Base-by-base conservation (phyloP, 2,113 vertebrate species). In the Crypturellus undulatus region DNA sequence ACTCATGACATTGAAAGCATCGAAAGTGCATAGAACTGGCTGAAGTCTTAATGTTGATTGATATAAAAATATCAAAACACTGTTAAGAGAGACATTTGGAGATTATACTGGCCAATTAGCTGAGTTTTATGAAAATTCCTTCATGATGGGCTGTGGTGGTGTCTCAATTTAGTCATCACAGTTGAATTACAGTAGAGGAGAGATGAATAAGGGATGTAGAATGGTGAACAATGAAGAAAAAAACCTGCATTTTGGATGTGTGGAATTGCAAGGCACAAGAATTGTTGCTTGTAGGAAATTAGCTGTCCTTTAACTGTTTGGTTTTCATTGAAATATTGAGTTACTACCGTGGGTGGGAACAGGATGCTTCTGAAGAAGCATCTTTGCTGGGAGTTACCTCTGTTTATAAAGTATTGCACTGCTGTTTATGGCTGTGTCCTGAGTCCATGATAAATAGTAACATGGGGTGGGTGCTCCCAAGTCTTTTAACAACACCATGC, bases 61-160 rank as follows among this genome's bases (percentile, higher is more conserved):
- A n/a, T 87, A n/a, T 18, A 51, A 40, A 70, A 84, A 43, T 43
- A 70, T 58, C 70, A 79, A 62, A 51, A 2, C 14, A 40, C 3
- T 45, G 13, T 6, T 68, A 63, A 51, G 12, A 38, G 64, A 56
- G 28, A 20, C 15, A 13, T 87, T 77, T 47, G 24, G 24, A 56
- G 59, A n/a, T 80, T 84, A 47, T 5, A 3, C 10, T 26, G 54
- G 9, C 21, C 63, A 58, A 63, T 77, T 71, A 67, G 28, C 32
- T 52, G 47, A 59, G 18, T 6, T 58, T 25, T 62, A 36, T 40
- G 63, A 62, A 18, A 78, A 67, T 52, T 62, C 45, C 52, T 58
- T 72, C n/a, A 4, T 42, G 32, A n/a, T 0, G 12, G 11, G 28
- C 21, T 18, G 24, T 54, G 12, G 22, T 52, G 2, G 1, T 20